phyloP scores from a whole-genome alignment of 2,113 vertebrate genomes.

The Phasianus colchicus region DNA sequence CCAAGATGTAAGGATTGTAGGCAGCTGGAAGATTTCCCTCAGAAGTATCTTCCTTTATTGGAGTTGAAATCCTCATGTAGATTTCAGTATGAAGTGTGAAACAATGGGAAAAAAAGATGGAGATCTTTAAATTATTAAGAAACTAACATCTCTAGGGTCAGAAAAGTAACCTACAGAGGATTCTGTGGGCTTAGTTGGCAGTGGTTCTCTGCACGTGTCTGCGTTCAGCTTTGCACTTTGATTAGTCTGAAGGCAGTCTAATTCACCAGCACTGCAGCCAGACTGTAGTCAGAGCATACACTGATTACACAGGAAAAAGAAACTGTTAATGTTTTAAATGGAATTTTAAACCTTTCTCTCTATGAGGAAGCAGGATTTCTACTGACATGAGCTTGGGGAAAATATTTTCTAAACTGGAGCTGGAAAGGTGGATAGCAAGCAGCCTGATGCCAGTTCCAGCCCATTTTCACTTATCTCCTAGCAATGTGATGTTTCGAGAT shows the following conservation, averaged over 20 bases:
- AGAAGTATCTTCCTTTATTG: neutral
- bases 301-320: neutral
- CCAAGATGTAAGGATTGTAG: neutral
- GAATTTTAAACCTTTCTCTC: too few relatives aligned
- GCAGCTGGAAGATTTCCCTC: neutral
- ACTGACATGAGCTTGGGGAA: neutral
- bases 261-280: neutral
- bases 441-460: neutral
- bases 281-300: neutral
- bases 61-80: neutral
- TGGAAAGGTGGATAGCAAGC: neutral
- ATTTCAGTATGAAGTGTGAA: accelerated
- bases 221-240: neutral
- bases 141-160: neutral
- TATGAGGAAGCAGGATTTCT: neutral
- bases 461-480: neutral
- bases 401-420: neutral
- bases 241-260: neutral
- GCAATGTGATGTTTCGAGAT: neutral
- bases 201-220: neutral
- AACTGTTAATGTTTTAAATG: too few relatives aligned
- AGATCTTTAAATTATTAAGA: neutral
- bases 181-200: neutral
- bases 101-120: neutral
- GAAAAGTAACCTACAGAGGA: neutral